Evolutionary conservation across 1,140 invertebrate genomes (phyloP), one percentile per base, ranked within the genome.

Genomic region (Drosophila sucinea): DNA sequence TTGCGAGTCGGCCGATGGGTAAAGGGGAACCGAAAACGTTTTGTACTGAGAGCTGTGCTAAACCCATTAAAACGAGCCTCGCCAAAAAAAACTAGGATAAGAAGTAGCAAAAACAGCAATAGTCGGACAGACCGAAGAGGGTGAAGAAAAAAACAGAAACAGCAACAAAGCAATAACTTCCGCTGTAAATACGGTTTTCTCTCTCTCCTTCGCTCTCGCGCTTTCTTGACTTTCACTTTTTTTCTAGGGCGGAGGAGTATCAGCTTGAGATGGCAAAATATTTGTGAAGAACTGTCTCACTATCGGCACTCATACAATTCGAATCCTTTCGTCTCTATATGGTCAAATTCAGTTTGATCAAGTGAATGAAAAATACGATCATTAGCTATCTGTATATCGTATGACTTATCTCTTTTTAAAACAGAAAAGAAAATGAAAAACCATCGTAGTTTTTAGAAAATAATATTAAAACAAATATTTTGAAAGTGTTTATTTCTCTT

Each of bases 61-160:
- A 87, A 79, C 65, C 83, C 83, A 87, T 89, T 87, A 83, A 86
- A 87, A 70, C 78, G 83, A 89, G 80, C 68, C 83, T 70, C 51
- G 67, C 44, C 55, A 67, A 60, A 73, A 41, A 33, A 67, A 64
- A 63, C 54, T 17, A 8, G 29, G 25, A 54, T 32, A 44, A 51
- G n/a, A 62, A 38, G 32, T 11, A 40, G 25, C 6, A 25, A 27
- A 60, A 35, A 38, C 10, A 25, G 17, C 30, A 58, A 58, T 35
- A 35, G 44, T 38, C 11, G 17, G 0, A 38, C 2, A 38, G 35
- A 27, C 44, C 27, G 17, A 25, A 35, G 17, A 35, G 32, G 55
- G 11, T 25, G 62, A 17, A 58, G 73, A 60, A 47, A 60, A 17
- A 38, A 55, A 75, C 38, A 73, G 70, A 73, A 66, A 73, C 57